Conservation (phyloP, 2,888 invertebrate species). For the Eupithecia abbreviata region DNA sequence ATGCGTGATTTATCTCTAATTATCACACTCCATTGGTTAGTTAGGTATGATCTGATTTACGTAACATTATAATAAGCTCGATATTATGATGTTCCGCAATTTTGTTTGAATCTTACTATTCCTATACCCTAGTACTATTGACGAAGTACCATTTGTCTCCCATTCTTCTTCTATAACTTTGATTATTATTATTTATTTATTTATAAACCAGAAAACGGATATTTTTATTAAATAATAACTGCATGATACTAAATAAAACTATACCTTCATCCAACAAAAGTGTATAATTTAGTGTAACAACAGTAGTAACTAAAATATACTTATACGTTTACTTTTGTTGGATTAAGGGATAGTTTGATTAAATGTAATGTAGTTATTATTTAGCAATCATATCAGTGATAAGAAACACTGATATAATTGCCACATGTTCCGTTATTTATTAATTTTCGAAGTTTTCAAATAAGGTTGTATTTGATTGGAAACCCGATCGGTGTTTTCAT, state of each 20-base stretch:
- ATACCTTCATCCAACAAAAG: neutral
- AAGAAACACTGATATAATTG: neutral
- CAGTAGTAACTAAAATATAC: too few relatives aligned
- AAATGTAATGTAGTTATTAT: too few relatives aligned
- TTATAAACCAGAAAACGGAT: neutral
- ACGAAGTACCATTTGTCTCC: neutral
- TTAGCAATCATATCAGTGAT: too few relatives aligned
- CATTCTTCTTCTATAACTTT: neutral
- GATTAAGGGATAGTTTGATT: too few relatives aligned
- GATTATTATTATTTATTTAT: neutral
- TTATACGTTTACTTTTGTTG: too few relatives aligned
- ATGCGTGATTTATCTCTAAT: slow-evolving; percentile 19
- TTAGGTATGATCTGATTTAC: neutral
- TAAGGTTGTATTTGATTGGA: neutral
- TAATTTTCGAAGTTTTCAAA: neutral
- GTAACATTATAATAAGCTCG: neutral
- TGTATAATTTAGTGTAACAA: too few relatives aligned
- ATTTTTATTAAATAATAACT: neutral
- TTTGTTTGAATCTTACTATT: neutral
- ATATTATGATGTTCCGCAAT: neutral
- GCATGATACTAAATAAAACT: neutral
- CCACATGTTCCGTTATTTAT: neutral
- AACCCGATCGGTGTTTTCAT: neutral
- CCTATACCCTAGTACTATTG: neutral
- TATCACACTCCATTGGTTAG: neutral